Conservation (phyloP, 2,888 invertebrate genomes). For the Parochlus steinenii region DNA sequence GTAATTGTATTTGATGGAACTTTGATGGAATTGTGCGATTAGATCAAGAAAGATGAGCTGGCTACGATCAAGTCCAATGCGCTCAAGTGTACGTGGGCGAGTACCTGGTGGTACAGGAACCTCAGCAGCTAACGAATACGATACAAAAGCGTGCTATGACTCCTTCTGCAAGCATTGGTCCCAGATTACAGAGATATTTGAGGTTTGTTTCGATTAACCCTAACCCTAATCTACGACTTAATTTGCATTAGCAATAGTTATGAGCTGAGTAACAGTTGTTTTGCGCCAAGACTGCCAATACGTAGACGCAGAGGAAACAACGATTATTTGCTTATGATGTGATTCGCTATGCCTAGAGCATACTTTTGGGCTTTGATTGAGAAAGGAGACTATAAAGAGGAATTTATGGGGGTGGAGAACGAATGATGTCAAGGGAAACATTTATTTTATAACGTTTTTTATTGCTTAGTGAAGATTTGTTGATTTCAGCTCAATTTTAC, state of each 20-base stretch:
- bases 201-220: too few species aligned
- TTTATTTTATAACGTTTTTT: too few species aligned
- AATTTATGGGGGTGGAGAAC: too few species aligned
- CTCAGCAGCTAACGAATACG: slow-evolving; percentile 53
- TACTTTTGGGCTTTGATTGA: too few species aligned
- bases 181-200: slow-evolving; percentile 75
- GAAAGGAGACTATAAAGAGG: too few species aligned
- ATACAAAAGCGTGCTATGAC: slow-evolving; percentile 80
- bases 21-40: not conserved
- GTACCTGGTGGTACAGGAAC: slow-evolving; percentile 43
- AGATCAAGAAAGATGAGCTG: slow-evolving; percentile 41
- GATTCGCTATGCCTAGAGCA: too few species aligned
- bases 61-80: slow-evolving; percentile 45
- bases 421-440: too few species aligned
- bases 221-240: too few species aligned
- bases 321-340: too few species aligned
- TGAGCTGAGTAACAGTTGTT: slow-evolving; percentile 25
- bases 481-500: too few species aligned
- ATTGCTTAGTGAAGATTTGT: too few species aligned
- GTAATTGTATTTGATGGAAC: not conserved
- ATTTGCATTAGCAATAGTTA: slow-evolving; percentile 57
- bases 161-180: slow-evolving; percentile 92
- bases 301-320: not conserved
- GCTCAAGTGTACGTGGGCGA: slow-evolving; percentile 37
- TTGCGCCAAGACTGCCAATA: slow-evolving; percentile 11